These are phyloP conservation scores for Spodoptera litura DNA, from an alignment of 1,140 invertebrate genomes.

Conservation along the genomic window DNA sequence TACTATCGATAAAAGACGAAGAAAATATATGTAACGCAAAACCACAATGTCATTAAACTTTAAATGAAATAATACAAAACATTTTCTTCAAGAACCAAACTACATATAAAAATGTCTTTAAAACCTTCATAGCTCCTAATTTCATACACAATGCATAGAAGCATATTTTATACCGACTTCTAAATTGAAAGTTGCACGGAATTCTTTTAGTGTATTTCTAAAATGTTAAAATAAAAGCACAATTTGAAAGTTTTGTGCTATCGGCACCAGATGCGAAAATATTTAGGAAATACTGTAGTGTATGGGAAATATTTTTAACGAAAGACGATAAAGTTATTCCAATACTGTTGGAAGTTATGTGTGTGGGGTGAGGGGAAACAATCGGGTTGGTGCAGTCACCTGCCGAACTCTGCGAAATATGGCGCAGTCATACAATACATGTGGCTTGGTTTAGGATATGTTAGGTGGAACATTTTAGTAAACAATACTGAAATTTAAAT, in stretches of 20 bases:
- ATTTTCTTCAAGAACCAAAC: not conserved
- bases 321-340: slow-evolving; percentile 16
- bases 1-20: too few relatives aligned
- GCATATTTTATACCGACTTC: slow-evolving; percentile 1
- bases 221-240: slow-evolving; percentile 49
- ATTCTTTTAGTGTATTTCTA: slow-evolving; percentile 46
- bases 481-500: too few relatives aligned
- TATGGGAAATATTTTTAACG: slow-evolving; percentile 31
- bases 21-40: too few relatives aligned
- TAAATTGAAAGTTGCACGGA: slow-evolving; percentile 11
- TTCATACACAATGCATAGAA: not conserved
- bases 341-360: not conserved
- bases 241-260: slow-evolving; percentile 48
- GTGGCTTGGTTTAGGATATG: too few relatives aligned
- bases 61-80: not conserved
- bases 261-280: slow-evolving; percentile 46
- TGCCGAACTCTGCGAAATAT: slow-evolving; percentile 1
- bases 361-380: not conserved
- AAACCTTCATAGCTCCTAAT: not conserved
- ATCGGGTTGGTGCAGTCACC: slow-evolving; percentile 3
- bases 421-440: too few relatives aligned
- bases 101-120: not conserved
- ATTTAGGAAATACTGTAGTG: slow-evolving; percentile 33
- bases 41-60: too few relatives aligned
- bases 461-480: too few relatives aligned